Percentiles rank a stretch among this genome's conserved stretches.
Conservation (phyloP, 92 coral and sea anemone species). For the Palythoa caribaeorum region DNA sequence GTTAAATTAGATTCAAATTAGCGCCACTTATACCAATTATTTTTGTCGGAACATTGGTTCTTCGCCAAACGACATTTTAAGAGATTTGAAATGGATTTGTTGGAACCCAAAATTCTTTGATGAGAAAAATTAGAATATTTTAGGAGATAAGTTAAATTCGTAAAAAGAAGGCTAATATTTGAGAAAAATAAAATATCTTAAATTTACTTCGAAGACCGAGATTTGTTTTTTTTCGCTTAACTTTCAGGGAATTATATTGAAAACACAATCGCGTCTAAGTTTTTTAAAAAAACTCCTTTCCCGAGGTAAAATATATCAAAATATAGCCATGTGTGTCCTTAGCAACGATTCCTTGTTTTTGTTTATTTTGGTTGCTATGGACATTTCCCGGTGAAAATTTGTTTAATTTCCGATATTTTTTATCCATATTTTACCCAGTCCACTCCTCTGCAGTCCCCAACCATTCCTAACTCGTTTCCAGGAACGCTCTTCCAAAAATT, state of each 20-base stretch:
- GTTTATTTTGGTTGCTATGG: slow-evolving; percentile 33
- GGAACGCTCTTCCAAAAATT: background rate
- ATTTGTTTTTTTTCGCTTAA: slow-evolving; percentile 10
- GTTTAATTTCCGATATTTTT: background rate
- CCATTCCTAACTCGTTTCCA: slow-evolving; percentile 18
- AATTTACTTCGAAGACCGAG: background rate
- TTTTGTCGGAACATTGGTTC: too few species aligned
- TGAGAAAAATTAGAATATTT: too few species aligned
- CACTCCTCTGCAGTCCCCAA: background rate
- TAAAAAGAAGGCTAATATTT: too few species aligned
- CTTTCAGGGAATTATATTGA: background rate
- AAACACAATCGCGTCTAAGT: background rate
- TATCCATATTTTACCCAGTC: background rate
- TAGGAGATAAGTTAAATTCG: too few species aligned
- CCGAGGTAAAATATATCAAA: slow-evolving; percentile 7
- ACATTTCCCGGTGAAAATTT: background rate
- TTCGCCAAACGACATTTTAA: too few species aligned
- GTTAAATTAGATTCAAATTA: too few species aligned
- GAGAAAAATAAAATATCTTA: background rate
- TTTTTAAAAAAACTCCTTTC: background rate
- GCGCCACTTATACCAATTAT: too few species aligned
- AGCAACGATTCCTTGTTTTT: slow-evolving; percentile 4
- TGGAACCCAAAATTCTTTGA: too few species aligned
- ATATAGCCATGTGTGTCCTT: background rate
- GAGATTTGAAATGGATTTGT: too few species aligned